phyloP scores from a whole-genome alignment of 1,140 invertebrate species.

The Drosophila tsacasi region DNA sequence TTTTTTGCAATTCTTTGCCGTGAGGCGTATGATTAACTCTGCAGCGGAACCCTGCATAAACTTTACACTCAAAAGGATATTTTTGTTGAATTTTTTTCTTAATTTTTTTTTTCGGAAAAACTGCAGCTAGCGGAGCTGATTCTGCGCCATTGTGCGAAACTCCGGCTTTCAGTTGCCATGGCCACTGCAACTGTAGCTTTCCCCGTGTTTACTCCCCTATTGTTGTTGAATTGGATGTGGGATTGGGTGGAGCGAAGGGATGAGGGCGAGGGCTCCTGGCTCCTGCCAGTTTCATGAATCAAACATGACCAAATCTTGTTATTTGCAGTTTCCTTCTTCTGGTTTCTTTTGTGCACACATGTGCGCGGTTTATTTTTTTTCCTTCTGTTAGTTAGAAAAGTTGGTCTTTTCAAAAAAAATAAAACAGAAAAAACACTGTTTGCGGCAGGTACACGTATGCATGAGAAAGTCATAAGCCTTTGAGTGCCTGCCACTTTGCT shows the following conservation, averaged over 20 bases:
- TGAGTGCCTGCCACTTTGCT: conserved; percentile 57
- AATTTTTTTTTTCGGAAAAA: background rate
- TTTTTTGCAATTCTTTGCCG: conserved; percentile 42
- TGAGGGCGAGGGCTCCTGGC: background rate
- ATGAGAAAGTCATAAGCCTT: conserved; percentile 54
- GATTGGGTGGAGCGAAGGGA: background rate
- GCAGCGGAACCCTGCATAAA: conserved; percentile 43
- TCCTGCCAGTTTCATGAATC: conserved; percentile 49
- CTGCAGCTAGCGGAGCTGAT: conserved; percentile 33
- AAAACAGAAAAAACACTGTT: conserved; percentile 21
- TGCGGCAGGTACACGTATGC: conserved; percentile 37
- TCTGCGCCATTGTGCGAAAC: conserved; percentile 32
- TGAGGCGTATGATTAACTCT: conserved; percentile 63
- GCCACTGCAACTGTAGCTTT: conserved; percentile 42
- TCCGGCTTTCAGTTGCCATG: conserved; percentile 28
- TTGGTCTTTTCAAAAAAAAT: conserved; percentile 18
- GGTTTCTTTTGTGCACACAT: conserved; percentile 34
- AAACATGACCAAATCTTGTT: conserved; percentile 65
- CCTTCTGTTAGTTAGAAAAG: conserved; percentile 47
- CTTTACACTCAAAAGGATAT: conserved; percentile 54
- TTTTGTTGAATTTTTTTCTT: conserved; percentile 3
- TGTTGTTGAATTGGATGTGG: conserved; percentile 48
- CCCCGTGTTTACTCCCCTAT: conserved; percentile 26
- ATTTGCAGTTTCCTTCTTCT: conserved; percentile 53
- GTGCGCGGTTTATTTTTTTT: conserved; percentile 32